Conservation (phyloP, 2,113 vertebrate genomes). For the Sceloporus undulatus region DNA sequence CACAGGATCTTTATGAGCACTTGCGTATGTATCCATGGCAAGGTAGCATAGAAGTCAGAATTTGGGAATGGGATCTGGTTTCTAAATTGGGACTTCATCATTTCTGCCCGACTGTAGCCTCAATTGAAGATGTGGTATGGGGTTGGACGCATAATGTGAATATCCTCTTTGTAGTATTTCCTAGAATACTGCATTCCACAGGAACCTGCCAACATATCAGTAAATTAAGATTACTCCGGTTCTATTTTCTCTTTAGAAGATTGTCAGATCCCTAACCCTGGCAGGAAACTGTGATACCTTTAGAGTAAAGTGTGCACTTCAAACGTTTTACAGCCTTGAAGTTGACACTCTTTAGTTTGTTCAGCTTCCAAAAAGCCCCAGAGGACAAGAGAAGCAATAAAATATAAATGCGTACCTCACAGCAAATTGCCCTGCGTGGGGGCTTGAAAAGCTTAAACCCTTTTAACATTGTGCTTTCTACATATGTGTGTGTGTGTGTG, state of each 20-base stretch:
- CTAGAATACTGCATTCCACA: not conserved
- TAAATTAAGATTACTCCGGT: constrained; percentile 20
- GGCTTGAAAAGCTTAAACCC: not conserved
- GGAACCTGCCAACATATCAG: not conserved
- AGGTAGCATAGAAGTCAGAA: not conserved
- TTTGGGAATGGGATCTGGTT: too few species aligned
- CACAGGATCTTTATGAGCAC: not conserved
- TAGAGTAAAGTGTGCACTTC: constrained; percentile 13
- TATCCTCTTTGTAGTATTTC: not conserved
- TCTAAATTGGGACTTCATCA: not conserved
- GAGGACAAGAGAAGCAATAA: constrained; percentile 43
- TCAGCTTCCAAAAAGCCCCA: constrained; percentile 40
- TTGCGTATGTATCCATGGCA: too few species aligned
- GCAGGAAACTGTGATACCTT: constrained; percentile 9
- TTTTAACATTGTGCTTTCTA: constrained; percentile 5
- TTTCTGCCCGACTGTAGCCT: not conserved
- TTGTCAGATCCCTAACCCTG: constrained; percentile 14
- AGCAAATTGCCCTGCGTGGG: constrained; percentile 40
- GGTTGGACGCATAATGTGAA: not conserved
- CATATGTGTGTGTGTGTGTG: not conserved
- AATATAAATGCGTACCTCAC: constrained; percentile 23
- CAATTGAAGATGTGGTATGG: not conserved
- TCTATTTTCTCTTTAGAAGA: constrained; percentile 16
- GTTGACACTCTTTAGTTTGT: constrained; percentile 41
- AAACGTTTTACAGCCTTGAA: constrained; percentile 32